Evolutionary conservation across 2,113 vertebrate genomes (phyloP), one percentile per base, ranked within the genome.

Genomic region (Petaurus breviceps): DNA sequence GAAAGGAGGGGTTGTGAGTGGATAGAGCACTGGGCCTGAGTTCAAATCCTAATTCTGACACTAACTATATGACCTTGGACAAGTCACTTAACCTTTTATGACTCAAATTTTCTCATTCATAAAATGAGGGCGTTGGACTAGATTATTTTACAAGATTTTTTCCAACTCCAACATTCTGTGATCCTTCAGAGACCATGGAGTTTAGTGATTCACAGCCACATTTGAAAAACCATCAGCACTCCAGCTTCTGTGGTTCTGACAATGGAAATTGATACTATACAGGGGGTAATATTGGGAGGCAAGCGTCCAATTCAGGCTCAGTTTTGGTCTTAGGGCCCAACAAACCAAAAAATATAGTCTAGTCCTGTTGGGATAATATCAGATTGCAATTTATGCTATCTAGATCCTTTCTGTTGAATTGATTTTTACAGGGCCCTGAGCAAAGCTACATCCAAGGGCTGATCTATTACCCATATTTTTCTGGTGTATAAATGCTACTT

Each of bases 291-390:
- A 47, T 10, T 7, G 68, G 0, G 0, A 28, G 43, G 89, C 25
- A 89, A 91, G 93, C 68, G 90, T 94, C 93, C 93, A 0, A 25
- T 5, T 26, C 92, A 57, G 77, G 51, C 26, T 24, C 90, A 37
- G 6, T 49, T 68, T 51, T 54, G 43, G 89, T 47, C 43, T 90
- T 92, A 94, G 95, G 90, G 90, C 95, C 68, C 94, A 95, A 51
- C 51, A 51, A 61, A 57, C 26, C 50, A 46, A 90, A 31, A 57
- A 28, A 28, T 57, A 57, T 28, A 10, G 28, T 51, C 51, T 91
- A 93, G 89, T 92, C 89, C 43, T 51, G 1, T 2, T 12, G 55
- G 52, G 53, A 55, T 25, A 28, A 3, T 37, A n/a, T 16, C 49
- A 51, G 7, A 1, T 53, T 14, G 2, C 43, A 14, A 22, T 28